phyloP scores from a whole-genome alignment of 2,113 vertebrate species.

The Chaetura pelagica region DNA sequence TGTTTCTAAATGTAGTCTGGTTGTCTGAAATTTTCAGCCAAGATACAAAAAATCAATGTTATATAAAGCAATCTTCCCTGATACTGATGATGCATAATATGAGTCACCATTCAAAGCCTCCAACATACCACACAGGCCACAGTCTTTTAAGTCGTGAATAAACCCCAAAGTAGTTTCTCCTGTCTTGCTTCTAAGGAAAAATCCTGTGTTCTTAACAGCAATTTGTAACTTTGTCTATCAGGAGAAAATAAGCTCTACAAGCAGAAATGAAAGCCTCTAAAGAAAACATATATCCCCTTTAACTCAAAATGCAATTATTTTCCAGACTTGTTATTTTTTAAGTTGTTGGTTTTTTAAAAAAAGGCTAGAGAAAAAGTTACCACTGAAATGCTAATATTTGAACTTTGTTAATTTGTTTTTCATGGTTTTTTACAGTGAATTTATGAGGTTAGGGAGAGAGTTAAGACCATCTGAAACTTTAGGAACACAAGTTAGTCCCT shows the following conservation, averaged over 20 bases:
- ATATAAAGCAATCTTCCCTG: conserved; percentile 51
- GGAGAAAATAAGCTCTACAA: background rate
- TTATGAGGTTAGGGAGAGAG: background rate
- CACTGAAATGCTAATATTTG: background rate
- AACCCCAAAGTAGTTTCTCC: conserved; percentile 35
- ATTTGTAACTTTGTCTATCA: background rate
- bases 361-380: background rate
- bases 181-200: background rate
- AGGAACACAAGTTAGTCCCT: background rate
- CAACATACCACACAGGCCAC: conserved; percentile 47
- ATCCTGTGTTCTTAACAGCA: background rate
- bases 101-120: conserved; percentile 66
- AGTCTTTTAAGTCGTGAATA: conserved; percentile 24
- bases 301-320: background rate
- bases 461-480: background rate
- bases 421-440: background rate
- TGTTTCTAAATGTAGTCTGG: conserved; percentile 20
- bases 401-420: background rate
- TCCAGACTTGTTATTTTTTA: background rate
- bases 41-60: conserved; percentile 29
- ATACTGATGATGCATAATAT: conserved; percentile 56
- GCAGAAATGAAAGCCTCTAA: background rate
- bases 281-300: background rate
- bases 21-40: conserved; percentile 41
- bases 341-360: background rate